These are phyloP conservation scores for Channa argus DNA, from an alignment of 2,113 vertebrate species.

Conservation along the genomic window DNA sequence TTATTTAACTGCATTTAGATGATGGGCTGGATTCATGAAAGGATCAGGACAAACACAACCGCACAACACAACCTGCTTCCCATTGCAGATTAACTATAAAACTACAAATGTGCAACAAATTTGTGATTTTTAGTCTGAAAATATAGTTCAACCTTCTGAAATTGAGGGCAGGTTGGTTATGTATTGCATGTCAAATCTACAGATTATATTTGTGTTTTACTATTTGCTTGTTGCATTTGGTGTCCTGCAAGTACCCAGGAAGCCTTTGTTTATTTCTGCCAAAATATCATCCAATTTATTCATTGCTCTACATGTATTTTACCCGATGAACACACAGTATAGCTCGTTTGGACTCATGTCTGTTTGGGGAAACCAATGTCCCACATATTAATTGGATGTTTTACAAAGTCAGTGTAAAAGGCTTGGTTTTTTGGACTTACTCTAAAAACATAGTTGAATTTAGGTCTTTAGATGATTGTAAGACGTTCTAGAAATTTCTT, in stretches of 20 bases:
- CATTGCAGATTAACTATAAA: no score
- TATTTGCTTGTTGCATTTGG: slow-evolving; percentile 26
- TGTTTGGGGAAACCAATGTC: slow-evolving; percentile 5
- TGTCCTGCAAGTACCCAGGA: background rate
- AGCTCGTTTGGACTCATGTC: slow-evolving; percentile 36
- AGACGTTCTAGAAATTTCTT: no score
- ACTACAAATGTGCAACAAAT: no score
- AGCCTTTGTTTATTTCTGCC: slow-evolving; percentile 26
- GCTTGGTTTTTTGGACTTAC: background rate
- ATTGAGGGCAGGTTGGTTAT: background rate
- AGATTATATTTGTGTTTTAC: slow-evolving; percentile 21
- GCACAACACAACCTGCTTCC: no score
- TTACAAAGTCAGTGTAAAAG: slow-evolving; percentile 18
- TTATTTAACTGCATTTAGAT: background rate
- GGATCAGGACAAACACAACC: background rate
- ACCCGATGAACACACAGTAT: slow-evolving; percentile 15
- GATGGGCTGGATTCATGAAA: background rate
- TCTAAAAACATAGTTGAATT: no score
- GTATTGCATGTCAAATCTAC: background rate
- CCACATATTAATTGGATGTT: slow-evolving; percentile 3
- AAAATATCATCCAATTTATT: slow-evolving; percentile 27
- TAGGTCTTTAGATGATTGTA: no score
- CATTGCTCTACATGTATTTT: background rate
- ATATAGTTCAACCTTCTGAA: no score
- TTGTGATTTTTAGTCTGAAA: no score